Evolutionary conservation across 2,797 vertebrate species (phyloP), one percentile per base, ranked within the genome.

Genomic region (Lutjanus argentimaculatus): DNA sequence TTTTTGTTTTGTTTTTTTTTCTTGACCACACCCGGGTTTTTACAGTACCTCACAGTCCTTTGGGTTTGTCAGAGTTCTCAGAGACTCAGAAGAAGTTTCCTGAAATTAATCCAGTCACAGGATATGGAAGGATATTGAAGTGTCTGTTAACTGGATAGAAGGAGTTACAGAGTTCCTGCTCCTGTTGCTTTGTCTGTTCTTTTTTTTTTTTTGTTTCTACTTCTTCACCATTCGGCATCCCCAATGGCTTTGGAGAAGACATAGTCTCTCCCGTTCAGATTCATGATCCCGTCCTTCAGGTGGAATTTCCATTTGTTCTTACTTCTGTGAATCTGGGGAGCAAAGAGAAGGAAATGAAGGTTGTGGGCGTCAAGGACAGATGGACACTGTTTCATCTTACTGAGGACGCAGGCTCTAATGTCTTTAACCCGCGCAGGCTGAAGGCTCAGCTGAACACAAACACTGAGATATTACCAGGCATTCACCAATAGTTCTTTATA

Each of bases 241-340:
- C 99, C 99, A 85, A 98, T 99, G 96, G 99, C 98, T 99, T 99
- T 99, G 96, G 98, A 99, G 97, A 99, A 99, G 91, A 99, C 98
- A 80, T 97, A 99, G 96, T 99, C 98, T 95, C 96, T 97, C 91
- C 99, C 98, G 0, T 99, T 99, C 93, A 99, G 97, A 96, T 99
- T 99, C 99, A 99, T 99, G 94, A 99, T 99, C 87, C 99, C 99
- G 80, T 99, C 99, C 94, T 99, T 99, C 93, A 99, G 97, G 95
- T 99, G 98, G 96, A 99, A 99, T 94, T 99, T 99, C 99, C 99
- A 99, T 93, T 99, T 99, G 95, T 99, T 99, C 97, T 99, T 99
- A 97, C 98, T 99, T 96, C 99, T 97, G 94, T 99, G 99, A 87
- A 99, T 99, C 99, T 99, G 95, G 84, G 88, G 85, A 80, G 63